phyloP scores from a whole-genome alignment of 2,113 vertebrate species.

The Chloroceryle aenea region DNA sequence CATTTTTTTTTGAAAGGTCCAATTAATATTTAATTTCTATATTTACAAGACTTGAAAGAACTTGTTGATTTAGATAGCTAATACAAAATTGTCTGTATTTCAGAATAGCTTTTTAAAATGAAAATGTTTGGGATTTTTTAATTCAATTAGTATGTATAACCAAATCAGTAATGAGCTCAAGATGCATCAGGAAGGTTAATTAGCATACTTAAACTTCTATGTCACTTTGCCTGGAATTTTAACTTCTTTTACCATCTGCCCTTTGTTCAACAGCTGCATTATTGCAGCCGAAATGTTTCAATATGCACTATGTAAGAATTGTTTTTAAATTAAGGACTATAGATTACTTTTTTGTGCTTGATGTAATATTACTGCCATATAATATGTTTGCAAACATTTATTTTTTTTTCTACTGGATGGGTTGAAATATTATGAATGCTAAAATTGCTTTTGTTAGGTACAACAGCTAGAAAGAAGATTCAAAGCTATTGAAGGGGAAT shows the following conservation, averaged over 20 bases:
- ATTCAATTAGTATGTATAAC: constrained; percentile 30
- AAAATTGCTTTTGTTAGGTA: constrained; percentile 74
- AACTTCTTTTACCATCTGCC: constrained; percentile 72
- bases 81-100: not conserved
- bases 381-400: not conserved
- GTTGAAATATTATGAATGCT: not conserved
- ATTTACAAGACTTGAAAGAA: not conserved
- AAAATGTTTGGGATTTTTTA: not conserved
- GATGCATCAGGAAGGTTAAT: constrained; percentile 45
- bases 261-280: constrained; percentile 73
- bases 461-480: constrained; percentile 82
- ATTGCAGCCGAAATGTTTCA: constrained; percentile 71
- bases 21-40: not conserved
- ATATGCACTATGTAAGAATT: constrained; percentile 35
- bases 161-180: constrained; percentile 41
- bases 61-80: constrained; percentile 6
- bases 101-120: not conserved
- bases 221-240: constrained; percentile 68
- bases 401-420: not conserved
- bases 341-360: constrained; percentile 66
- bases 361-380: constrained; percentile 47
- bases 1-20: not conserved
- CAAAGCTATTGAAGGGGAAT: constrained; percentile 79
- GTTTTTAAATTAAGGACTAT: constrained; percentile 62
- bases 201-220: constrained; percentile 52